Conservation (phyloP, 2,113 vertebrate genomes). For the Myrmophylax atrothorax region DNA sequence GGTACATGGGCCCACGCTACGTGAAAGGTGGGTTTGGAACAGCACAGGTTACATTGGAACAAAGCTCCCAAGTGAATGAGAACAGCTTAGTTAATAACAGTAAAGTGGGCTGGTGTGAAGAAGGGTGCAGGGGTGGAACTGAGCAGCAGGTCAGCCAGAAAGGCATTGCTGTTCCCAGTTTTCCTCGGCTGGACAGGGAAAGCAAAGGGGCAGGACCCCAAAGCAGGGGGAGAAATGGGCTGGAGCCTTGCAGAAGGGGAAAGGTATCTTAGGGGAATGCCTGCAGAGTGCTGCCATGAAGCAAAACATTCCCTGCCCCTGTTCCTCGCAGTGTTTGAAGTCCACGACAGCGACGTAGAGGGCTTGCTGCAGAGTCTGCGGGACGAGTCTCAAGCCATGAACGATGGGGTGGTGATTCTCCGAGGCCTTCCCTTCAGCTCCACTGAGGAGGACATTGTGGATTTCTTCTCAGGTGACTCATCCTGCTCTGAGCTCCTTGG, state of each 20-base stretch:
- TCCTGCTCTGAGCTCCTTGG: neutral
- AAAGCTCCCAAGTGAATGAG: accelerated
- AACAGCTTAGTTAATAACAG: neutral
- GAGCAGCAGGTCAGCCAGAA: neutral
- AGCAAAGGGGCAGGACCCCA: accelerated
- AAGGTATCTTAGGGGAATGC: neutral
- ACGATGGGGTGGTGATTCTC: conserved; percentile 81
- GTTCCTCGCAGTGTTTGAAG: conserved; percentile 79
- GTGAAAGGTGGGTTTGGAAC: conserved; percentile 83
- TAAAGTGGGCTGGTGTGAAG: accelerated
- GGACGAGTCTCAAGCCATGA: conserved; percentile 51
- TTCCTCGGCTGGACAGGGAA: no score
- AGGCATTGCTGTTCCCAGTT: accelerated
- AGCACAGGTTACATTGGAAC: accelerated
- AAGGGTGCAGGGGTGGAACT: neutral
- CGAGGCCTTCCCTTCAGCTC: conserved; percentile 87
- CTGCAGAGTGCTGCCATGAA: accelerated
- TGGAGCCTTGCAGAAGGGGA: accelerated
- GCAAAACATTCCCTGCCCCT: accelerated
- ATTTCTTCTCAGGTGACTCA: conserved; percentile 87
- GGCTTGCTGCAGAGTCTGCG: conserved; percentile 76
- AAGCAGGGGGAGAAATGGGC: accelerated
- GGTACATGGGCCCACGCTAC: conserved; percentile 90
- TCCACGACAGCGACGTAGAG: conserved; percentile 86
- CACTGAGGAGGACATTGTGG: conserved; percentile 78